Evolutionary conservation across 2,888 invertebrate species (phyloP).

Genomic region (Amblyteles armatorius): DNA sequence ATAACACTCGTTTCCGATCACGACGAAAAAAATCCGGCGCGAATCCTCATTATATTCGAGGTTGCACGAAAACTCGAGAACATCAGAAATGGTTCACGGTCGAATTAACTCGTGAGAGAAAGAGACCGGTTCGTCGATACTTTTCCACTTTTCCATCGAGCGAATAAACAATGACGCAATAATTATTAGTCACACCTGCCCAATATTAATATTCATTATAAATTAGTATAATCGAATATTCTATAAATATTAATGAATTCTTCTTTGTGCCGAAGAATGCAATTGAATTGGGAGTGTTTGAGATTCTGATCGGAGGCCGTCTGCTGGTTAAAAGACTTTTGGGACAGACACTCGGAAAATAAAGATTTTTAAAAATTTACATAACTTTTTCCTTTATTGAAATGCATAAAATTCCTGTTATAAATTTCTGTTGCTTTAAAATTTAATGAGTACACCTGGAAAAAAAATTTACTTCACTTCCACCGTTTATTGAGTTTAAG

Average conservation of each 20-base stretch:
- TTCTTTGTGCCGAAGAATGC: conserved; percentile 5
- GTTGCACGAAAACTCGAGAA: too few relatives aligned
- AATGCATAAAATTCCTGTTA: too few relatives aligned
- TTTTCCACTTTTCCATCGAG: conserved; percentile 30
- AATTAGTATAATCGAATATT: neutral
- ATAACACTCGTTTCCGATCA: neutral
- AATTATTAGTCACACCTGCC: conserved; percentile 11
- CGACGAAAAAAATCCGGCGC: too few relatives aligned
- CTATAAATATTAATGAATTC: neutral
- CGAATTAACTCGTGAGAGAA: conserved; percentile 21
- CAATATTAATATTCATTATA: neutral
- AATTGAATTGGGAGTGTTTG: neutral
- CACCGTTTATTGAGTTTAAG: too few relatives aligned
- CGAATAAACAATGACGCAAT: conserved; percentile 16
- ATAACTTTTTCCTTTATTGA: too few relatives aligned
- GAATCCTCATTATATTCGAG: too few relatives aligned
- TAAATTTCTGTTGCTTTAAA: too few relatives aligned
- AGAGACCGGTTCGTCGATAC: conserved; percentile 31
- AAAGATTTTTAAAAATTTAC: too few relatives aligned
- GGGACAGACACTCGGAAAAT: too few relatives aligned
- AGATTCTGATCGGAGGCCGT: neutral
- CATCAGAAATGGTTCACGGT: conserved; percentile 59
- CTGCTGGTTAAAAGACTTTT: neutral
- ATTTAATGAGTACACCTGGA: too few relatives aligned
- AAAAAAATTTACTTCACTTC: too few relatives aligned